These are phyloP conservation scores for Girardinichthys multiradiatus DNA, from an alignment of 2,113 vertebrate species.

Conservation along the genomic window DNA sequence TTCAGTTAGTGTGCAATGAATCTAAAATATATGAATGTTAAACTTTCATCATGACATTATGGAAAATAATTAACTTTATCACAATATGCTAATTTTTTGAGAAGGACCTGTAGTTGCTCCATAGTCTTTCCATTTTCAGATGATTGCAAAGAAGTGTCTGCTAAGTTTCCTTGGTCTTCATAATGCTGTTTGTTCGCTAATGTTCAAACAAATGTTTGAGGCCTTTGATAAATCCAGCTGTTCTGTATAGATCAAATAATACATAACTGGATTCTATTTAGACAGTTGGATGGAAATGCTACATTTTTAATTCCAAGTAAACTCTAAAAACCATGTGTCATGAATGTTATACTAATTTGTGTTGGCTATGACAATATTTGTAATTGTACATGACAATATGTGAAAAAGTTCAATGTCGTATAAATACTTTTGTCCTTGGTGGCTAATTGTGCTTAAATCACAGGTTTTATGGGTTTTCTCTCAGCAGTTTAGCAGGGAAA, in stretches of 20 bases:
- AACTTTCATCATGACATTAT: no score
- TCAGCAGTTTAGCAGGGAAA: background rate
- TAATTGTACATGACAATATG: background rate
- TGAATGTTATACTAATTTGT: background rate
- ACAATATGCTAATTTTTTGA: no score
- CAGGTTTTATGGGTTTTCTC: background rate
- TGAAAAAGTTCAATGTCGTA: background rate
- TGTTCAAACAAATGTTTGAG: background rate
- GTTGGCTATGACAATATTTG: background rate
- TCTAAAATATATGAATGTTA: no score
- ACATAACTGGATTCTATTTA: no score
- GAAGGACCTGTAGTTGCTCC: no score
- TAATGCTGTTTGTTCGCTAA: background rate
- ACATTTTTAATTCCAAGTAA: no score
- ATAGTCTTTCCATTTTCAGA: background rate
- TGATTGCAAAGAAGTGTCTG: background rate
- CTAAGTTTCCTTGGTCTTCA: background rate
- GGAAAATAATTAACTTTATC: no score
- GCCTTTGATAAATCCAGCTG: no score
- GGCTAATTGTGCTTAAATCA: background rate
- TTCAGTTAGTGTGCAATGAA: no score
- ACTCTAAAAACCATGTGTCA: no score
- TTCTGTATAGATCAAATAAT: no score
- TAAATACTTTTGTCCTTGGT: background rate
- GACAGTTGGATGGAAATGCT: no score